Evolutionary conservation across 2,888 invertebrate genomes (phyloP), one percentile per base, ranked within the genome.

Genomic region (Apotomis capreana): DNA sequence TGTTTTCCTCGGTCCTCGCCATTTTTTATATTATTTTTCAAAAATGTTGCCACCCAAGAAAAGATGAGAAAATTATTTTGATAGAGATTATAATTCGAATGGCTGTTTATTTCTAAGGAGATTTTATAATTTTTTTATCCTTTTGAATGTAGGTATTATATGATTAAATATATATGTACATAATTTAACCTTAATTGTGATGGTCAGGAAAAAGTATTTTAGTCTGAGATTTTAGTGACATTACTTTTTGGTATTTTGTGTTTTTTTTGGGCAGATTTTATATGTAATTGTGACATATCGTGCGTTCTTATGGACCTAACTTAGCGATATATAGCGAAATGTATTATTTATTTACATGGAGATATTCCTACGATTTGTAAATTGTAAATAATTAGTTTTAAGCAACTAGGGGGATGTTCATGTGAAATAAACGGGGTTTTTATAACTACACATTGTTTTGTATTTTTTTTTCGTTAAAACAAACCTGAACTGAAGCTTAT

Each of bases 381-480:
- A 73, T 49, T 73, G 69, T 73, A 73, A 60, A 73, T 73, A 69
- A 60, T 26, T 55, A 62, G 49, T 5, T 69, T 10, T 64, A 74
- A 54, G 67, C 13, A 37, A 69, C 58, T 63, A 62, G 67, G 49
- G 72, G 69, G 61, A 52, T 40, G 46, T 40, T 59, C 36, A 58
- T 72, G 72, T 63, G 69, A 74, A 70, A 63, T 65, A 73, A 73
- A 73, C 37, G 63, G 73, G 69, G 64, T 65, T 73, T 40, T 72
- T 73, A 69, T 60, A 73, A 60, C 46, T 65, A 69, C 3, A 9
- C 5, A n/a, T 15, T 73, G n/a, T 60, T 69, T 73, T 69, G 46
- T 63, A 58, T 61, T 4, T 8, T 44, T 3, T 49, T 40, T 40
- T 40, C 26, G 26, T 26, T 26, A 0, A 6, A 40, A 40, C 40